Percentiles rank a stretch among this genome's conserved stretches.
Conservation (phyloP, 2,797 vertebrate species). For the Acrocephalus scirpaceus region DNA sequence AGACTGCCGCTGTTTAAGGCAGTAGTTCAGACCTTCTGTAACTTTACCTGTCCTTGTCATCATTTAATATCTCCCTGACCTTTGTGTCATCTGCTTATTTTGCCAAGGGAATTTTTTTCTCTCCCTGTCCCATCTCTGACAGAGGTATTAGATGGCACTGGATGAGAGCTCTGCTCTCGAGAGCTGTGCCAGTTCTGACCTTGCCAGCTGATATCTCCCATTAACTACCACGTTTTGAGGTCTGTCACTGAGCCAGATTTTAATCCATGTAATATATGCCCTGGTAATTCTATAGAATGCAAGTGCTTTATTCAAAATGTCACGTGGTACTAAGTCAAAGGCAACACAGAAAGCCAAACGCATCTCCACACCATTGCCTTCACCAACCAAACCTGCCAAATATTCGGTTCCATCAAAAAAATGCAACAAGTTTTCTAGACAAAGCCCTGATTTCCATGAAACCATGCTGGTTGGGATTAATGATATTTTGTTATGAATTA, state of each 20-base stretch:
- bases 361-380: background rate
- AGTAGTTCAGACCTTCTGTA: background rate
- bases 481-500: conserved; percentile 53
- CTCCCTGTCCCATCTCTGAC: background rate
- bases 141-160: background rate
- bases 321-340: background rate
- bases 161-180: background rate
- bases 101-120: background rate
- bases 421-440: background rate
- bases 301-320: conserved; percentile 44
- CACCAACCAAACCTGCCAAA: conserved; percentile 6
- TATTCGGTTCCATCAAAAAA: background rate
- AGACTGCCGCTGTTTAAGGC: background rate
- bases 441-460: conserved; percentile 1
- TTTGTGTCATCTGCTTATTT: background rate
- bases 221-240: conserved; percentile 2
- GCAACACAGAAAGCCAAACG: background rate
- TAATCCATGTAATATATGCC: conserved; percentile 52
- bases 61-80: background rate
- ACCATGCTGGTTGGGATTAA: background rate
- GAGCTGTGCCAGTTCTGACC: background rate
- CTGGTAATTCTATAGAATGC: conserved; percentile 53
- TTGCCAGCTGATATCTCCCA: conserved; percentile 41
- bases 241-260: conserved; percentile 35
- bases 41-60: background rate